phyloP scores from a whole-genome alignment of 2,797 vertebrate genomes.

The Sarcophilus harrisii region DNA sequence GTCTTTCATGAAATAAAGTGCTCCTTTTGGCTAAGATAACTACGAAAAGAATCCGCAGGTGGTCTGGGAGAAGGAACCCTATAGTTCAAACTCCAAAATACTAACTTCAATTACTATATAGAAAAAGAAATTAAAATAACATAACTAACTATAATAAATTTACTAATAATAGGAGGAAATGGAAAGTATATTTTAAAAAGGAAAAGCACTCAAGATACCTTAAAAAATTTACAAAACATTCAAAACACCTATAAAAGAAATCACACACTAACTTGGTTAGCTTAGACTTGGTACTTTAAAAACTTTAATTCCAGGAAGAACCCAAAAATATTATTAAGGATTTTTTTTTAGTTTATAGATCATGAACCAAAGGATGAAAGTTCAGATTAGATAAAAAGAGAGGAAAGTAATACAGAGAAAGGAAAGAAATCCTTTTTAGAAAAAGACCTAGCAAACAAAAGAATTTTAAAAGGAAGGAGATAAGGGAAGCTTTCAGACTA shows the following conservation, averaged over 20 bases:
- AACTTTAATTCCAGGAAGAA: neutral
- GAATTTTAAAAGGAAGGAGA: neutral
- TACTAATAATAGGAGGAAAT: neutral
- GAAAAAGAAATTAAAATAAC: neutral
- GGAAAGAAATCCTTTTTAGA: neutral
- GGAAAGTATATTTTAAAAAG: neutral
- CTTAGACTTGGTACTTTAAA: neutral
- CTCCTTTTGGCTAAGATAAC: neutral
- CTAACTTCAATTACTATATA: neutral
- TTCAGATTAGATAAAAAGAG: neutral
- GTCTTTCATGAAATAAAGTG: neutral
- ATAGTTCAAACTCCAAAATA: neutral
- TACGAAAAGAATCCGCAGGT: neutral
- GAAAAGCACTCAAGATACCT: neutral
- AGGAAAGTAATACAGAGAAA: neutral
- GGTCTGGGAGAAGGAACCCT: neutral
- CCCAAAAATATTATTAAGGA: neutral
- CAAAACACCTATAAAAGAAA: neutral
- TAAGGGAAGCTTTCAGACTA: neutral
- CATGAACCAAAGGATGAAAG: neutral
- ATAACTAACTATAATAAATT: neutral
- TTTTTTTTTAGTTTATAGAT: neutral
- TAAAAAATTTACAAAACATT: neutral
- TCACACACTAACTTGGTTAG: neutral
- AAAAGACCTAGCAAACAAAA: neutral